A percentile compares a stretch with the other conserved stretches of the same genome.
Conservation (phyloP, 1,140 invertebrate genomes). For the Eueides isabella region DNA sequence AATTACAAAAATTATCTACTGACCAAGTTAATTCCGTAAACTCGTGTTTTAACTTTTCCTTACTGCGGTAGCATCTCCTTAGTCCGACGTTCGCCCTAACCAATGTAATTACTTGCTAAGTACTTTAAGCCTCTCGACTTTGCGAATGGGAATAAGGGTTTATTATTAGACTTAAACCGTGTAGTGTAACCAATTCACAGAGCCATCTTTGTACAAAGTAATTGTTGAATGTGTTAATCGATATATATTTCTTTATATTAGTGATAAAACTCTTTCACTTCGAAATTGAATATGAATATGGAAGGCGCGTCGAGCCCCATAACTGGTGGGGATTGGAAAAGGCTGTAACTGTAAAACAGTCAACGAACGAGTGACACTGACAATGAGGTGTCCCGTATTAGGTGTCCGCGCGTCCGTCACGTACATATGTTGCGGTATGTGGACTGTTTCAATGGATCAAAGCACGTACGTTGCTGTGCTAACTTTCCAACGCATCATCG, state of each 20-base stretch:
- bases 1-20: slow-evolving; percentile 50
- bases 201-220: too few species aligned
- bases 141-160: slow-evolving; percentile 1
- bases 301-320: slow-evolving; percentile 61
- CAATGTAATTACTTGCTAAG: slow-evolving; percentile 53
- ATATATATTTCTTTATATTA: slow-evolving; percentile 27
- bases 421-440: slow-evolving; percentile 65
- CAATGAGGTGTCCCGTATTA: slow-evolving; percentile 71
- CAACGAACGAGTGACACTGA: slow-evolving; percentile 70
- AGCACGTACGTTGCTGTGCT: slow-evolving; percentile 35
- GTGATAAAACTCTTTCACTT: slow-evolving; percentile 34
- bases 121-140: slow-evolving; percentile 29
- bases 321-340: slow-evolving; percentile 60
- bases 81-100: slow-evolving; percentile 50
- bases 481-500: slow-evolving; percentile 45
- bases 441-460: slow-evolving; percentile 46
- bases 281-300: slow-evolving; percentile 69
- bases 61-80: slow-evolving; percentile 53
- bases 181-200: background rate
- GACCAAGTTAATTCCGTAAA: slow-evolving; percentile 60
- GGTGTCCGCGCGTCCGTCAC: slow-evolving; percentile 43
- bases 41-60: slow-evolving; percentile 45
- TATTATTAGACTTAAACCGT: slow-evolving; percentile 2
- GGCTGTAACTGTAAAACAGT: slow-evolving; percentile 72
- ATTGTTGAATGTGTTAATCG: background rate